phyloP scores from a whole-genome alignment of 2,888 invertebrate genomes.

The Dasysyrphus albostriatus region DNA sequence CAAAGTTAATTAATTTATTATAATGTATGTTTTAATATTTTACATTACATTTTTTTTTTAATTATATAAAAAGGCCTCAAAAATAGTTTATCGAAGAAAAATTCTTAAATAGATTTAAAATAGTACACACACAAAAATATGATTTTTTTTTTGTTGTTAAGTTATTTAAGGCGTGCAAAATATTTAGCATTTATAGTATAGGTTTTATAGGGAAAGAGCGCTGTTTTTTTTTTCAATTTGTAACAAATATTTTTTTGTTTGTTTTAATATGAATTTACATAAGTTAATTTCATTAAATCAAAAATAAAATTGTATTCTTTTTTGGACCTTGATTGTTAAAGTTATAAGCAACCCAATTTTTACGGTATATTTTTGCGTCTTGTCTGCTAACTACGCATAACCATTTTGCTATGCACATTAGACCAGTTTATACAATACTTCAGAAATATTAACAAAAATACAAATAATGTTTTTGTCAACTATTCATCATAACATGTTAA shows the following conservation, averaged over 20 bases:
- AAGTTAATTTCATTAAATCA: too few species aligned
- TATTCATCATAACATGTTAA: neutral
- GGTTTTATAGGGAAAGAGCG: constrained; percentile 41
- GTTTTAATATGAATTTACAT: too few species aligned
- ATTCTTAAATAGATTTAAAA: constrained; percentile 63
- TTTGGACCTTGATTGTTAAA: too few species aligned
- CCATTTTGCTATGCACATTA: neutral
- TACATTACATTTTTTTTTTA: constrained; percentile 12
- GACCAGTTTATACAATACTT: neutral
- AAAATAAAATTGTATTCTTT: too few species aligned
- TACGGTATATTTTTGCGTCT: too few species aligned
- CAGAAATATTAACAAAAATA: neutral
- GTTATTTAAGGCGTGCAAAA: constrained; percentile 73
- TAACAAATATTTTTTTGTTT: constrained; percentile 29
- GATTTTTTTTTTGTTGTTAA: constrained; percentile 34
- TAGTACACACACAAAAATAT: constrained; percentile 22
- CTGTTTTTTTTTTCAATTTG: constrained; percentile 37
- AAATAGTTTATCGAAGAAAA: constrained; percentile 67
- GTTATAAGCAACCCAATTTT: too few species aligned
- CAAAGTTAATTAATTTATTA: neutral
- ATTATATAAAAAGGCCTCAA: constrained; percentile 66
- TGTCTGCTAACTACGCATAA: too few species aligned
- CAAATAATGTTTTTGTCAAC: neutral
- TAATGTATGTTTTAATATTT: constrained; percentile 25
- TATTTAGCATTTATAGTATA: constrained; percentile 48